Base-by-base conservation (phyloP, 2,113 vertebrate genomes). In the Nothobranchius furzeri region DNA sequence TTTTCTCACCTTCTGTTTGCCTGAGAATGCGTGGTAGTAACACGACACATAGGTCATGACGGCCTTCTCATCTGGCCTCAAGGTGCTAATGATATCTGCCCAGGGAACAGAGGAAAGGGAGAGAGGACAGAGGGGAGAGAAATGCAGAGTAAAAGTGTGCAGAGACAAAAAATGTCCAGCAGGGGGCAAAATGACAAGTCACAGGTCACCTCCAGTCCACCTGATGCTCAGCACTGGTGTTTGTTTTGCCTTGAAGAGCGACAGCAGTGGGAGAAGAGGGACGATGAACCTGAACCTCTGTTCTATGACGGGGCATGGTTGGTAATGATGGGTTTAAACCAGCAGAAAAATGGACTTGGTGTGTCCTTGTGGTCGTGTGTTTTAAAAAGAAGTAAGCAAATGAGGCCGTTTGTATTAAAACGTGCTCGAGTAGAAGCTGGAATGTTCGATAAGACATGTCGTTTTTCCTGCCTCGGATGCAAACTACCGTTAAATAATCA, bases 21-120 rank as follows among this genome's bases (percentile, higher is more conserved):
- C 97, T 83, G 94, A 98, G 96, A 99, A 98, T 84, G 98, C 96
- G 93, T 96, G 96, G 96, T 97, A 98, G 96, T 96, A 98, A 97
- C 97, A 96, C 93, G 97, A 99, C 93, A 98, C 97, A 94, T 95
- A 98, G 91, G 98, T 98, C 96, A 98, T 98, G 94, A 96, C 90
- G 90, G 96, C 98, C 94, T 98, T 96, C 96, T 98, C 96, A 92
- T 98, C 96, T 91, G 93, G 96, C 94, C 95, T 96, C 96, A 99
- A 95, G 94, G 96, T 96, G 95, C 95, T 96, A 96, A 98, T 90
- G 93, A 99, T 94, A 94, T 99, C 98, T 99, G 95, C 94, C 94
- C 94, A 93, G 91, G 95, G 81, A 86, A 86, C 66, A 87, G 87
- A 87, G 82, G 70, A 67, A 48, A 53, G 67, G 68, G 69, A 58